These are phyloP conservation scores for Lethenteron reissneri DNA, from an alignment of 2,113 vertebrate genomes.

Conservation along the genomic window DNA sequence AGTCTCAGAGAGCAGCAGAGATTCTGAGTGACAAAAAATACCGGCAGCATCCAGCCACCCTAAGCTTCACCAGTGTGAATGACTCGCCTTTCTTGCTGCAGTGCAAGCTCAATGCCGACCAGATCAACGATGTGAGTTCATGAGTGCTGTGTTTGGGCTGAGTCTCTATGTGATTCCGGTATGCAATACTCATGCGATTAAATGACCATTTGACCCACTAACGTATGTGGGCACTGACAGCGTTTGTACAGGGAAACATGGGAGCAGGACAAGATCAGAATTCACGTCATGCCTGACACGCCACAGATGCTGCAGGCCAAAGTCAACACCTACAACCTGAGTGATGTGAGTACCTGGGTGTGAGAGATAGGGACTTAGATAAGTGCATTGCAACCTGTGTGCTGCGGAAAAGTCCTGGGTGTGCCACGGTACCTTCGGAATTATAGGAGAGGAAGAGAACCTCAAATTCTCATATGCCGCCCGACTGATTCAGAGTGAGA, in stretches of 20 bases:
- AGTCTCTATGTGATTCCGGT: background rate
- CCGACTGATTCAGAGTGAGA: too few relatives aligned
- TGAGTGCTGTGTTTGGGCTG: background rate
- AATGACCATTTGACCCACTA: background rate
- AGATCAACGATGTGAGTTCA: slow-evolving; percentile 2
- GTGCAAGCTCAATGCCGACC: background rate
- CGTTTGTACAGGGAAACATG: slow-evolving; percentile 35
- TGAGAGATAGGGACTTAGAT: background rate
- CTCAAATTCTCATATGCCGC: too few relatives aligned
- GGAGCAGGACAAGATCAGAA: slow-evolving; percentile 43
- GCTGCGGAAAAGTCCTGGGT: too few relatives aligned
- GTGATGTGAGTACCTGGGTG: slow-evolving; percentile 47
- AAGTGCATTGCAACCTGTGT: too few relatives aligned
- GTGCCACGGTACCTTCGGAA: too few relatives aligned
- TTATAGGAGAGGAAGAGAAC: too few relatives aligned
- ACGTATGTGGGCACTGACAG: slow-evolving; percentile 12
- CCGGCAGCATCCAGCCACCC: background rate
- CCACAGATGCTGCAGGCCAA: slow-evolving; percentile 60
- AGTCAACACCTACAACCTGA: slow-evolving; percentile 56
- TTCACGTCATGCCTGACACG: slow-evolving; percentile 57
- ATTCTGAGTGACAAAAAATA: slow-evolving; percentile 49
- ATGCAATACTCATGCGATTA: background rate
- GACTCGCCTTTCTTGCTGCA: slow-evolving; percentile 22
- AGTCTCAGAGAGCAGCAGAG: slow-evolving; percentile 55
- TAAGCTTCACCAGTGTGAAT: slow-evolving; percentile 44